phyloP scores from a whole-genome alignment of 2,113 vertebrate genomes.

The Thermophis baileyi region DNA sequence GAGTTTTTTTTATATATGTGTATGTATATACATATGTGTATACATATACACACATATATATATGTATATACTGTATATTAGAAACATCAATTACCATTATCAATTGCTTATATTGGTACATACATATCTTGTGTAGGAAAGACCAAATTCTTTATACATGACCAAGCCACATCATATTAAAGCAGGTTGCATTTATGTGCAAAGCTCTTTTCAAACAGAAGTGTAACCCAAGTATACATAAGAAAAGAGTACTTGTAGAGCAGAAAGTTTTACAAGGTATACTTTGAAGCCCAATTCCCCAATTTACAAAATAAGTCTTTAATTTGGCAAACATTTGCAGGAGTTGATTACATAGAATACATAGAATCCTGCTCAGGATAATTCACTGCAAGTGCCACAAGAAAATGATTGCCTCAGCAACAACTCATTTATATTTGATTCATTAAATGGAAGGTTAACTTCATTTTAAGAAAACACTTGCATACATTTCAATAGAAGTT shows the following conservation, averaged over 20 bases:
- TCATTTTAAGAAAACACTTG: neutral
- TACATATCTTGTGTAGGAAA: neutral
- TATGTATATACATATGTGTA: neutral
- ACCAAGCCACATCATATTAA: neutral
- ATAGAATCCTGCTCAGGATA: neutral
- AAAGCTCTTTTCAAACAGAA: neutral
- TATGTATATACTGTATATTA: no score
- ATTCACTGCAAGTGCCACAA: neutral
- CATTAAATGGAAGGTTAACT: neutral
- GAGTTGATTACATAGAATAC: neutral
- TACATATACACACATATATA: no score
- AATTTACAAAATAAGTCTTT: neutral
- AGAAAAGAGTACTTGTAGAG: neutral
- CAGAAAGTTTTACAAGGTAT: neutral
- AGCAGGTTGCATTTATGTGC: neutral
- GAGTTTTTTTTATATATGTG: neutral
- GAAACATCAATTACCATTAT: neutral
- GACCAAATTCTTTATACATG: neutral
- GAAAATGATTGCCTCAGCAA: neutral
- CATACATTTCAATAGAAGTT: neutral
- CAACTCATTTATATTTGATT: neutral
- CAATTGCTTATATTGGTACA: neutral
- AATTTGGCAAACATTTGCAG: neutral
- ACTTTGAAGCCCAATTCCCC: neutral
- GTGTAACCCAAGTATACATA: neutral